These are phyloP conservation scores for Macroglossus sobrinus DNA, from an alignment of 2,113 vertebrate genomes.

Conservation along the genomic window DNA sequence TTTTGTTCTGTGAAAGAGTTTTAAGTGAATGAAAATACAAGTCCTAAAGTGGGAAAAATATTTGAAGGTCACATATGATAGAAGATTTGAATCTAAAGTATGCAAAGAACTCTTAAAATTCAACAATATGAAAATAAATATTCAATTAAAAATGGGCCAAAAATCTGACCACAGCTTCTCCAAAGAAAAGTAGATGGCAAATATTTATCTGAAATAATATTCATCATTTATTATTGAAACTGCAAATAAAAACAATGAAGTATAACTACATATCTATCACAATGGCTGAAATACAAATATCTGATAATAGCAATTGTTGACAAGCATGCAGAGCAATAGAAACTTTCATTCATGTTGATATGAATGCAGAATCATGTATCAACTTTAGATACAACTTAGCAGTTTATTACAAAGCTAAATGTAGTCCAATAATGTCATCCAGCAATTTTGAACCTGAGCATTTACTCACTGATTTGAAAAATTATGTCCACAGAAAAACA, in stretches of 20 bases:
- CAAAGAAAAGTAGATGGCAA: neutral
- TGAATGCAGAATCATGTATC: neutral
- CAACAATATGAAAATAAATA: neutral
- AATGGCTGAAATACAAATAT: neutral
- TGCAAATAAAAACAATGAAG: neutral
- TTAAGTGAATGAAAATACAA: neutral
- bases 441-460: neutral
- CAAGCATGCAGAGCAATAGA: neutral
- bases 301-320: neutral
- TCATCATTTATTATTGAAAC: neutral
- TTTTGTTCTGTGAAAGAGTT: no score
- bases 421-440: neutral
- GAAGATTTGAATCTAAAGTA: neutral
- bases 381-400: neutral
- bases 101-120: neutral
- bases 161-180: neutral
- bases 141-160: neutral
- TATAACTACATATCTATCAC: neutral
- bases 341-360: no score
- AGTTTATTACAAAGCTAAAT: neutral
- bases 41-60: neutral
- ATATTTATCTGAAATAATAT: neutral
- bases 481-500: neutral
- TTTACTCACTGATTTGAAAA: neutral
- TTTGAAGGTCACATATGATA: neutral